phyloP scores from a whole-genome alignment of 2,888 invertebrate genomes.

The Torymus aiolomorphi region DNA sequence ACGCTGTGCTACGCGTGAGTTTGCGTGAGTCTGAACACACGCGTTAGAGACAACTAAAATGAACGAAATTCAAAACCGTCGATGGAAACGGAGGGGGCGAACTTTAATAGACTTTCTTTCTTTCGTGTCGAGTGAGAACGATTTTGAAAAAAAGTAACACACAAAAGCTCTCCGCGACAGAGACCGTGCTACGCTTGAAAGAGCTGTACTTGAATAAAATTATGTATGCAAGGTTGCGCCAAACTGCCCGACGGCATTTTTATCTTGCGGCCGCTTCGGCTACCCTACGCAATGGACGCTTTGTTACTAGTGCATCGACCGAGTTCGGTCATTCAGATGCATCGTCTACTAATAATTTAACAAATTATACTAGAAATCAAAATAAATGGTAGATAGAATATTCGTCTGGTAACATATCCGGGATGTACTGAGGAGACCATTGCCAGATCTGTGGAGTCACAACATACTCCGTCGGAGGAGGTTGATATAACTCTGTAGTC shows the following conservation, averaged over 20 bases:
- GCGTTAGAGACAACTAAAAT: background rate
- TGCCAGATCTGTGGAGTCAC: no score
- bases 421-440: no score
- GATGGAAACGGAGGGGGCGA: background rate
- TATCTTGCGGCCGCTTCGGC: no score
- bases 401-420: no score
- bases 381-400: no score
- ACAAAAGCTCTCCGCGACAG: constrained; percentile 68
- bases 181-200: constrained; percentile 75
- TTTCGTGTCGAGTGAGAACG: constrained; percentile 12
- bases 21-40: background rate
- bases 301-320: constrained; percentile 12
- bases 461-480: no score
- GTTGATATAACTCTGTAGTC: no score
- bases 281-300: constrained; percentile 72
- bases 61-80: constrained; percentile 4
- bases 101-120: constrained; percentile 38
- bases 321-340: no score
- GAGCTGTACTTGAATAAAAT: constrained; percentile 62
- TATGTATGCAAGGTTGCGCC: constrained; percentile 67
- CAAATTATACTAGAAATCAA: no score
- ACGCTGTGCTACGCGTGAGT: no score
- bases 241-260: constrained; percentile 70
- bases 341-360: no score
- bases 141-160: background rate